These are phyloP conservation scores for Hypolimnas misippus DNA, from an alignment of 2,888 invertebrate species.

Conservation along the genomic window DNA sequence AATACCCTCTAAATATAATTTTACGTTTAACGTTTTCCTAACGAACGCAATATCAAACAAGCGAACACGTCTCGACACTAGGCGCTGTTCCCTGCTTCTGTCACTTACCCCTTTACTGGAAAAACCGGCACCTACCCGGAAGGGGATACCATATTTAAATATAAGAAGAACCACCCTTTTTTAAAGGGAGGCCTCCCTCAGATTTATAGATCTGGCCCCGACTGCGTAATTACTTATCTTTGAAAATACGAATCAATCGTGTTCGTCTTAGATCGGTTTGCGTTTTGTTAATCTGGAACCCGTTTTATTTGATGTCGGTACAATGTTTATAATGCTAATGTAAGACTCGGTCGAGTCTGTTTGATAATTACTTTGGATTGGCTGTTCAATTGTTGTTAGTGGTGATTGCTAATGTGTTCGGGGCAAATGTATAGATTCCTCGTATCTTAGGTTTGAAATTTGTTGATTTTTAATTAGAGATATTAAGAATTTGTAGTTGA, in stretches of 20 bases:
- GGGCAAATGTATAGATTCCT: background rate
- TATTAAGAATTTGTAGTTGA: no score
- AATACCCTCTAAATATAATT: constrained; percentile 21
- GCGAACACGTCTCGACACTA: constrained; percentile 49
- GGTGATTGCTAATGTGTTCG: background rate
- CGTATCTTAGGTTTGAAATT: background rate
- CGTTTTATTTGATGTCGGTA: constrained; percentile 25
- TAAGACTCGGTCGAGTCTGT: constrained; percentile 32
- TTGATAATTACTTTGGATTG: constrained; percentile 36
- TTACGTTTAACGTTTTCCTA: background rate
- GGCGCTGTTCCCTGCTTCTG: constrained; percentile 71
- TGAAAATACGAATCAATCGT: constrained; percentile 82
- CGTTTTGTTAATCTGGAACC: constrained; percentile 38
- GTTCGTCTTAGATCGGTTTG: constrained; percentile 42
- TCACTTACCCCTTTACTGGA: constrained; percentile 84
- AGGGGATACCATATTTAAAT: constrained; percentile 84
- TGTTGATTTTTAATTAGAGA: background rate
- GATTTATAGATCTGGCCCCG: constrained; percentile 82
- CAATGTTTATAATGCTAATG: constrained; percentile 44
- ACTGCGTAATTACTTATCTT: constrained; percentile 83
- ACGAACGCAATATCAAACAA: background rate
- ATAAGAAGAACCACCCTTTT: constrained; percentile 83
- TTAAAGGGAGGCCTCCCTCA: constrained; percentile 71
- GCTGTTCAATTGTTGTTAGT: constrained; percentile 14
- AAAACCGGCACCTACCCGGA: constrained; percentile 85